Evolutionary conservation across 2,888 invertebrate genomes (phyloP).

Genomic region (Oligia fasciuncula): DNA sequence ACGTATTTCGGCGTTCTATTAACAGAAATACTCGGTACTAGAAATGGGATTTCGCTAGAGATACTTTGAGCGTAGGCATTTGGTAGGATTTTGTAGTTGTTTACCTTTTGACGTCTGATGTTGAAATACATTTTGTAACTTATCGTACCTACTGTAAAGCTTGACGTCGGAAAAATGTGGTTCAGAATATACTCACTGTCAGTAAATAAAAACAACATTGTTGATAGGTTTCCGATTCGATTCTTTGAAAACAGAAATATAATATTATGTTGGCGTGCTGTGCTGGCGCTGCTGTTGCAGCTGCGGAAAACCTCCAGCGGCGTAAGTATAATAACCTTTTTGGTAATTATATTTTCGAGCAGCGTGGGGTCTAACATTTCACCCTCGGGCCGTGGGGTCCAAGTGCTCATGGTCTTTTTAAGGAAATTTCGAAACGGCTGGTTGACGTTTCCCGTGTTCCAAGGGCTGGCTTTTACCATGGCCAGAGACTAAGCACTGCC

Average conservation of each 20-base stretch:
- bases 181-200: background rate
- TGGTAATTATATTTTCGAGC: background rate
- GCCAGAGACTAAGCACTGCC: too few relatives aligned
- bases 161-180: background rate
- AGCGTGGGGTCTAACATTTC: background rate
- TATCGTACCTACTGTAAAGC: background rate
- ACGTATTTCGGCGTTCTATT: background rate
- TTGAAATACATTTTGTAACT: background rate
- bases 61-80: conserved; percentile 6
- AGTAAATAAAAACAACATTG: conserved; percentile 6
- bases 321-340: background rate
- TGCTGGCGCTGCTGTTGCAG: background rate
- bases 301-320: background rate
- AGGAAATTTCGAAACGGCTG: background rate
- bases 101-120: conserved; percentile 14
- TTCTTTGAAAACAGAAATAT: background rate
- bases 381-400: background rate
- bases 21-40: conserved; percentile 1
- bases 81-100: conserved; percentile 11
- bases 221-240: conserved; percentile 12
- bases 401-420: too few relatives aligned
- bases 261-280: background rate
- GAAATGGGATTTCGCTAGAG: conserved; percentile 22
- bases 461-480: too few relatives aligned
- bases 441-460: background rate